These are phyloP conservation scores for Hippotragus niger DNA, from an alignment of 2,113 vertebrate genomes.

Conservation along the genomic window DNA sequence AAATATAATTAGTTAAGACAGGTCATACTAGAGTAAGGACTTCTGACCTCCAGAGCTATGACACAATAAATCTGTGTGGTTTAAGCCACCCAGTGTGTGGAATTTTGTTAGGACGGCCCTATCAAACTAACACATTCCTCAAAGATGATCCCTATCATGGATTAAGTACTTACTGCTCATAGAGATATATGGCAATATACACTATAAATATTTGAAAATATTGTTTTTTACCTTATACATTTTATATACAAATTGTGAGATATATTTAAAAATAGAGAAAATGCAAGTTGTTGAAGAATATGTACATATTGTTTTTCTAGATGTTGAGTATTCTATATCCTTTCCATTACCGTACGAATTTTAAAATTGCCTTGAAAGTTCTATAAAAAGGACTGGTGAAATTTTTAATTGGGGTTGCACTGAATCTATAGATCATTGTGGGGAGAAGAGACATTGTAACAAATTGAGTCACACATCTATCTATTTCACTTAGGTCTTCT, in stretches of 20 bases:
- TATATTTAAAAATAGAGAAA: neutral
- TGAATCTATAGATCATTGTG: neutral
- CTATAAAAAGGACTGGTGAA: neutral
- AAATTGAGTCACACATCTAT: neutral
- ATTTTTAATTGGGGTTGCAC: neutral
- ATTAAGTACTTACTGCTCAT: neutral
- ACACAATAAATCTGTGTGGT: neutral
- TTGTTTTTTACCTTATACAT: neutral
- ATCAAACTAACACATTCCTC: neutral
- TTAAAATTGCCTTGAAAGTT: neutral
- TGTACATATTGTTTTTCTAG: neutral
- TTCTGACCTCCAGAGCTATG: neutral
- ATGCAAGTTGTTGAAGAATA: neutral
- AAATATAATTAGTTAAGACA: neutral
- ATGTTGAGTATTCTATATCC: neutral
- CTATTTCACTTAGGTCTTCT: neutral
- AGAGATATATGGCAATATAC: neutral
- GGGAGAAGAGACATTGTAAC: neutral
- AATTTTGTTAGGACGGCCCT: neutral
- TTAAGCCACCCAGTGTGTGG: neutral
- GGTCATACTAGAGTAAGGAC: neutral
- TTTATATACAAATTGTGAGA: neutral
- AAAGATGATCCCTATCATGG: neutral
- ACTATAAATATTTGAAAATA: neutral
- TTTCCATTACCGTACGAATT: neutral